Evolutionary conservation across 1,140 invertebrate species (phyloP).

Genomic region (Cryptotermes secundus): DNA sequence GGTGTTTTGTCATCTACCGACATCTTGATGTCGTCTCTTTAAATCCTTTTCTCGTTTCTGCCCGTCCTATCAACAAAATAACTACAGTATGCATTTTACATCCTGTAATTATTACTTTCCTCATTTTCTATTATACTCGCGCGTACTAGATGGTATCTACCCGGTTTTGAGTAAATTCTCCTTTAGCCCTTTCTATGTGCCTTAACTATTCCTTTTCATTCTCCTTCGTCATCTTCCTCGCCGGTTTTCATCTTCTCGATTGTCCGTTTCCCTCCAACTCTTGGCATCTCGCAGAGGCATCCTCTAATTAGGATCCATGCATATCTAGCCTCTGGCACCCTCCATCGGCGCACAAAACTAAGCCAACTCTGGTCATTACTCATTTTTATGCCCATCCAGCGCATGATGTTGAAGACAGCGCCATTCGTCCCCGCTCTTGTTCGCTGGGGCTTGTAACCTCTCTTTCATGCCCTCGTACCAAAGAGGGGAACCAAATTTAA

Average conservation of each 20-base stretch:
- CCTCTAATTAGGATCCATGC: slow-evolving; percentile 11
- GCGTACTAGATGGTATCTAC: neutral
- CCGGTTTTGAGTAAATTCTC: neutral
- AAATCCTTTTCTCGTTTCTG: neutral
- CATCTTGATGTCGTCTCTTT: neutral
- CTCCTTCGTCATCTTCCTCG: neutral
- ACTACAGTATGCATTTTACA: neutral
- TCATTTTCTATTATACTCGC: neutral
- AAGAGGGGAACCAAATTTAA: slow-evolving; percentile 10
- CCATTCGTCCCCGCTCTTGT: neutral
- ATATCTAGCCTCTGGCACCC: neutral
- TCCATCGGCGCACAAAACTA: neutral
- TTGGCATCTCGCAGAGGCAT: neutral
- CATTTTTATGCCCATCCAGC: slow-evolving; percentile 31
- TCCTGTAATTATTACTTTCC: neutral
- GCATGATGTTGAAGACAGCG: slow-evolving; percentile 22
- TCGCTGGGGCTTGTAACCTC: slow-evolving; percentile 1
- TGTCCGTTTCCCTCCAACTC: neutral
- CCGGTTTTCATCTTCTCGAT: neutral
- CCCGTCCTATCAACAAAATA: neutral
- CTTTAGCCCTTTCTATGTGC: neutral
- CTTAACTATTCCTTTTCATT: neutral
- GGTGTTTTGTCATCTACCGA: neutral
- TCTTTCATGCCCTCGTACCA: slow-evolving; percentile 2
- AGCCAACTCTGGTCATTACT: slow-evolving; percentile 33